Percentiles rank a stretch among this genome's conserved stretches.
These are phyloP conservation scores for Gnatocerus cornutus DNA, from an alignment of 2,888 invertebrate genomes.

Conservation along the genomic window DNA sequence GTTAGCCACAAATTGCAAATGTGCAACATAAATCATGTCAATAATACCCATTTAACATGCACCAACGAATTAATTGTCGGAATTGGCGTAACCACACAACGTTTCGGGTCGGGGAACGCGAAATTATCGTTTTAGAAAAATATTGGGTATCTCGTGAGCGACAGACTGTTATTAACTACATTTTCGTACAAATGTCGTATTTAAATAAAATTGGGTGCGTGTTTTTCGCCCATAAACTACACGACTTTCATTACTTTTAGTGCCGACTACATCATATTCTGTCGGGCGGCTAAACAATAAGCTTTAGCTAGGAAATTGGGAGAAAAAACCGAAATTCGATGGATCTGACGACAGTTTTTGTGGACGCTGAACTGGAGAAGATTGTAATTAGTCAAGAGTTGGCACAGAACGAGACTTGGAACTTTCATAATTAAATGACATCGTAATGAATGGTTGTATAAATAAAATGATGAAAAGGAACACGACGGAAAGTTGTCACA, in stretches of 20 bases:
- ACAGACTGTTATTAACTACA: constrained; percentile 2
- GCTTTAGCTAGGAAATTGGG: constrained; percentile 5
- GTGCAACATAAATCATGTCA: constrained; percentile 45
- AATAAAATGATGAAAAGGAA: background rate
- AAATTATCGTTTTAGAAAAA: constrained; percentile 13
- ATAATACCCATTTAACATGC: constrained; percentile 48
- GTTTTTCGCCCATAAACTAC: constrained; percentile 16
- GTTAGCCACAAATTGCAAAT: constrained; percentile 43
- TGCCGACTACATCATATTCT: constrained; percentile 28
- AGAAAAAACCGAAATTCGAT: background rate
- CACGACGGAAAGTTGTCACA: background rate
- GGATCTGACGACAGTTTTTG: background rate
- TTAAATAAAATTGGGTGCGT: constrained; percentile 18
- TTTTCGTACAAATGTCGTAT: constrained; percentile 13
- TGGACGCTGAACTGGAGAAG: constrained; percentile 5
- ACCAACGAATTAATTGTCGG: constrained; percentile 45
- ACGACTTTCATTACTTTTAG: constrained; percentile 28
- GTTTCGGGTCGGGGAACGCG: constrained; percentile 18
- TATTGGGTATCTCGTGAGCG: background rate
- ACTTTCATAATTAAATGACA: constrained; percentile 23
- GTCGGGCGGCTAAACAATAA: constrained; percentile 8
- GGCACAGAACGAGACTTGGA: constrained; percentile 5
- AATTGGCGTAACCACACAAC: constrained; percentile 45
- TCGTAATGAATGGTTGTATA: constrained; percentile 4
- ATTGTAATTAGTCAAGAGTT: constrained; percentile 16